Evolutionary conservation across 1,140 invertebrate genomes (phyloP), one percentile per base, ranked within the genome.

Genomic region (Vanessa atalanta): DNA sequence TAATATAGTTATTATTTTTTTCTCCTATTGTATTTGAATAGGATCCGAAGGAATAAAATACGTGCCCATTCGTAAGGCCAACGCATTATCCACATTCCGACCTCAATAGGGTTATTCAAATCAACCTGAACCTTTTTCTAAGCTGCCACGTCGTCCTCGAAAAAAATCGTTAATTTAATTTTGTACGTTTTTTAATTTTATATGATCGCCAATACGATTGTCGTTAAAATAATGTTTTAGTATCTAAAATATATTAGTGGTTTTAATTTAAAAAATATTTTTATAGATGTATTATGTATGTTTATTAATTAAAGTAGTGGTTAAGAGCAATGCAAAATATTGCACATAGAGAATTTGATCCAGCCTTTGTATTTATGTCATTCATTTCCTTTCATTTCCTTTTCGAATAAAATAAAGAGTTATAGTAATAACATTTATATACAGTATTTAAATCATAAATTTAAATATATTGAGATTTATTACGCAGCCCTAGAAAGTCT

Each of bases 41-140:
- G 69, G 67, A 65, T 26, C 57, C 63, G 63, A 64, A 47, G 57
- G 37, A 72, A 72, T 81, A 76, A 66, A 76, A 76, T 77, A 83
- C 86, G 83, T 89, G 84, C 72, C 69, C 60, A 50, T 67, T 63
- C 73, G 53, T 72, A 79, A 61, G 51, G 66, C 72, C 67, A 53
- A 77, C 72, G 80, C 79, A 83, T 88, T 84, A 87, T 76, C 78
- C 76, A 80, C 80, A 83, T 84, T 83, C 83, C 76, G 70, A 72
- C 68, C 67, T 76, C 75, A 77, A 75, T 72, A 75, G 79, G 82
- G 75, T 83, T 84, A 88, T 86, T 87, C 80, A 86, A 87, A 86
- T 84, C 65, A 79, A 79, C 75, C 66, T 75, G 70, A 77, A 77
- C 74, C 79, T 70, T 73, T 43, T 72, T 60, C 20, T 57, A 60